These are phyloP conservation scores for Phaenicophaeus curvirostris DNA, from an alignment of 2,797 vertebrate genomes.

Conservation along the genomic window DNA sequence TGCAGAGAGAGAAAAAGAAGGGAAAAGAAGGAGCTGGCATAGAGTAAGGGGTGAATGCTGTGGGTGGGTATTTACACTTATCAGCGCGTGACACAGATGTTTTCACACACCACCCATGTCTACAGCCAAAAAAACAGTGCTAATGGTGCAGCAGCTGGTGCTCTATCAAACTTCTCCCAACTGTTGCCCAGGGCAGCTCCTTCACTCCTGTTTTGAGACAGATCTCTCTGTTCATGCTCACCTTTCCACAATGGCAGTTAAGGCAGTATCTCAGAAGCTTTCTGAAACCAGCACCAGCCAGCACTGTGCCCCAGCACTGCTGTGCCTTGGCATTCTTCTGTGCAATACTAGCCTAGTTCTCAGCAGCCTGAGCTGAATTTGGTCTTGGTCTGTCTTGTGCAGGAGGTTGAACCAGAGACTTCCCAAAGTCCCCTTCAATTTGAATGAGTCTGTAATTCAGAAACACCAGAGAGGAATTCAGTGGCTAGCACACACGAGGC, in stretches of 20 bases:
- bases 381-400: neutral
- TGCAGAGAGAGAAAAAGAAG: neutral
- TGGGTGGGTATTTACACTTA: rapidly evolving
- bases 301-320: neutral
- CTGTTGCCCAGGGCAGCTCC: neutral
- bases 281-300: neutral
- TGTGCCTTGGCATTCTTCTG: neutral
- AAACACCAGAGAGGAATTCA: neutral
- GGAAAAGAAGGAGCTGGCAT: neutral
- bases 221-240: neutral
- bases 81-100: rapidly evolving
- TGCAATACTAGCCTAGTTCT: neutral
- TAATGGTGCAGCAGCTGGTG: neutral
- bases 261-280: neutral
- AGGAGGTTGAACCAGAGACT: neutral
- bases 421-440: neutral
- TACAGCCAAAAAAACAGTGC: neutral
- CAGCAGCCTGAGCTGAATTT: neutral
- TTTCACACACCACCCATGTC: neutral
- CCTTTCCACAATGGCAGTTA: neutral
- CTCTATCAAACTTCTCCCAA: rapidly evolving
- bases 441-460: neutral
- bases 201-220: neutral
- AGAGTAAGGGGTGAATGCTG: rapidly evolving
- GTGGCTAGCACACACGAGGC: neutral